Evolutionary conservation across 2,113 vertebrate genomes (phyloP).

Genomic region (Caranx melampygus): DNA sequence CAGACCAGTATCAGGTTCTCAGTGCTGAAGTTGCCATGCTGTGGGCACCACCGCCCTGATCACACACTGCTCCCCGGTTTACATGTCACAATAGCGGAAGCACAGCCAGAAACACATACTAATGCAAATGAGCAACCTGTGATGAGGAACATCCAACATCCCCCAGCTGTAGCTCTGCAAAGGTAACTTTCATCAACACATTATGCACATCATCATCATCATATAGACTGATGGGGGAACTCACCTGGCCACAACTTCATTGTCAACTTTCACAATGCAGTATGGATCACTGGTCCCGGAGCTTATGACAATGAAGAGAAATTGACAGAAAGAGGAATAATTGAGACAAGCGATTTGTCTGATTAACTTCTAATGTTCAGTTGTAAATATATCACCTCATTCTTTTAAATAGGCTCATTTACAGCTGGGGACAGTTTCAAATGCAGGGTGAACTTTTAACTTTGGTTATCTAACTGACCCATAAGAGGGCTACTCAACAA

Average conservation of each 20-base stretch:
- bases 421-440: slow-evolving; percentile 2
- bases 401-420: neutral
- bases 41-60: slow-evolving; percentile 60
- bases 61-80: slow-evolving; percentile 39
- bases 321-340: slow-evolving; percentile 4
- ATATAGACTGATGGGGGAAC: slow-evolving; percentile 36
- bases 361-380: neutral
- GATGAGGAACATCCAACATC: neutral
- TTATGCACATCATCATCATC: neutral
- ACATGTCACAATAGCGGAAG: slow-evolving; percentile 38
- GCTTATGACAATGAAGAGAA: slow-evolving; percentile 69
- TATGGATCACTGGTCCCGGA: slow-evolving; percentile 93
- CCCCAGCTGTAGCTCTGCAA: neutral
- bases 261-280: slow-evolving; percentile 92
- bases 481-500: neutral
- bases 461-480: neutral
- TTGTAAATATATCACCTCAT: neutral
- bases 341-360: neutral
- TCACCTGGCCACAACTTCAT: slow-evolving; percentile 93
- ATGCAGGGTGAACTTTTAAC: neutral
- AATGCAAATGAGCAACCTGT: slow-evolving; percentile 9
- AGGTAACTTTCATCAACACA: no score
- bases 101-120: slow-evolving; percentile 13
- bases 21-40: slow-evolving; percentile 52
- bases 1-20: slow-evolving; percentile 80